These are phyloP conservation scores for Alviniconcha marisindica DNA, from an alignment of 1,140 invertebrate species.

Conservation along the genomic window DNA sequence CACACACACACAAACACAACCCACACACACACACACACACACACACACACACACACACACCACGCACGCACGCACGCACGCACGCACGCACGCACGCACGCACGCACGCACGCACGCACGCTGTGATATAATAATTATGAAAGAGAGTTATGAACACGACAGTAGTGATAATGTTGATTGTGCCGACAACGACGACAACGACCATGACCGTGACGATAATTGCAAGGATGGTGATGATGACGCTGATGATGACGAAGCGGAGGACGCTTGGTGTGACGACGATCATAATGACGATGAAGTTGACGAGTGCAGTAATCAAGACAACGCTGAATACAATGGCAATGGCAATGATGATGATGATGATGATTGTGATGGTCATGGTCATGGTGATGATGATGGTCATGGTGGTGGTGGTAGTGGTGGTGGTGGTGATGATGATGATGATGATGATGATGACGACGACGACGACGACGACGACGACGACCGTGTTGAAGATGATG, in stretches of 20 bases:
- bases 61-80: background rate
- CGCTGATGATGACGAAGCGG: too few relatives aligned
- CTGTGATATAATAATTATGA: too few relatives aligned
- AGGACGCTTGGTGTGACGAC: too few relatives aligned
- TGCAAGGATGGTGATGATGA: background rate
- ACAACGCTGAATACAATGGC: too few relatives aligned
- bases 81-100: background rate
- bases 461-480: conserved; percentile 10
- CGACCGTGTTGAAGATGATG: too few relatives aligned
- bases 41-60: conserved; percentile 18
- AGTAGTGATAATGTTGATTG: background rate
- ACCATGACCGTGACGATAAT: background rate
- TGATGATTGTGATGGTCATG: too few relatives aligned
- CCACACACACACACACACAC: conserved; percentile 30
- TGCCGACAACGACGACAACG: background rate
- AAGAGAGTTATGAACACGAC: too few relatives aligned
- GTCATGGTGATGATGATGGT: too few relatives aligned
- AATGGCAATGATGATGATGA: too few relatives aligned
- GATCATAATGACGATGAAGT: too few relatives aligned
- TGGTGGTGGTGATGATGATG: conserved; percentile 10
- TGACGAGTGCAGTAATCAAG: too few relatives aligned
- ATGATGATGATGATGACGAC: conserved; percentile 11
- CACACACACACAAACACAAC: conserved; percentile 17
- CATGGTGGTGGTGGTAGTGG: too few relatives aligned
- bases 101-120: background rate